Evolutionary conservation across 1,140 invertebrate genomes (phyloP), one percentile per base, ranked within the genome.

Genomic region (Odontomachus brunneus): DNA sequence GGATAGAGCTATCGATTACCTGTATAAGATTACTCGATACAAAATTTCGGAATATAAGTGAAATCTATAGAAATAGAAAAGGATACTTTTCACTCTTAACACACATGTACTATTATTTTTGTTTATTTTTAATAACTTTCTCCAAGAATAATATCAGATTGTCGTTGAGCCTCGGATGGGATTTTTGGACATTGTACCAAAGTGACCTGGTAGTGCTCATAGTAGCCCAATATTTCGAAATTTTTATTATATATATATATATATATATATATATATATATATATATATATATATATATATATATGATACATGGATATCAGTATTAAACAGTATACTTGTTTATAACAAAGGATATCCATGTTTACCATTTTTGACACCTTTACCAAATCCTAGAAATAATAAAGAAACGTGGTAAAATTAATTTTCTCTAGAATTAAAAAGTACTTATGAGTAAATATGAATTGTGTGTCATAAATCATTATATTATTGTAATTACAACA

Each of bases 41-140:
- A n/a, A n/a, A n/a, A n/a, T n/a, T n/a, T n/a, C n/a, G n/a, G n/a
- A 57, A 57, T 57, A 24, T 57, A 57, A 57, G 53, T 24, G 53
- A 57, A 57, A 57, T 57, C 53, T 57, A 57, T 57, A 57, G 53
- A 57, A 57, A 57, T 57, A n/a, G n/a, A n/a, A n/a, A n/a, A n/a
- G n/a, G n/a, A n/a, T n/a, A n/a, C n/a, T n/a, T n/a, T n/a, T n/a
- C n/a, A n/a, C 53, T 22, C 53, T 57, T 57, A 57, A 57, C 9
- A 19, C 22, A 11, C 53, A 57, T 22, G 53, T 57, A 57, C 22
- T 22, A 57, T 57, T 22, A 57, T 11, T 57, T 57, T 57, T 57
- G 11, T 57, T 22, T 4, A 1, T 4, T 57, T 19, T n/a, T 57
- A 22, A 57, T 57, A n/a, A n/a, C n/a, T n/a, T n/a, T n/a, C n/a